Percentiles rank a stretch among this genome's conserved stretches.
Conservation (phyloP, 2,113 vertebrate genomes). For the Chaetorhynchus papuensis region DNA sequence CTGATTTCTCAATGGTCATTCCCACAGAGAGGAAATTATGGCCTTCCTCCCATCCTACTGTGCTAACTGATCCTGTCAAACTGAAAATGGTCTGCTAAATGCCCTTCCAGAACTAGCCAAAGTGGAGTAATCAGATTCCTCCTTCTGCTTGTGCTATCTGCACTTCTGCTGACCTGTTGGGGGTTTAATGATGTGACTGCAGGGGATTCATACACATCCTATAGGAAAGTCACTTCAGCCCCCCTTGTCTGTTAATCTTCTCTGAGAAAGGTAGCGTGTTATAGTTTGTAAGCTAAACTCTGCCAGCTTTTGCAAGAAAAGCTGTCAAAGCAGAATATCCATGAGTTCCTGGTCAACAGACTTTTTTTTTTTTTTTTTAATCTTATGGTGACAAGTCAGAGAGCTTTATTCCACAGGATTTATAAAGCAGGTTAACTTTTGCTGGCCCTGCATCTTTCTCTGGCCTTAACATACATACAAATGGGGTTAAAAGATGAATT, state of each 20-base stretch:
- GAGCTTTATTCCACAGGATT: not conserved
- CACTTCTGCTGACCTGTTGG: not conserved
- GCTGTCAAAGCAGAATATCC: not conserved
- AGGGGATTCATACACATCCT: not conserved
- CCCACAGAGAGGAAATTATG: not conserved
- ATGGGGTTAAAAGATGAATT: not conserved
- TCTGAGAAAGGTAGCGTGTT: not conserved
- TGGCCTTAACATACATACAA: not conserved
- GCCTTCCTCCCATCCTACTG: not conserved
- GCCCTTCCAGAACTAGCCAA: not conserved
- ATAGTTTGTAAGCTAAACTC: not conserved
- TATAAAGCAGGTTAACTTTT: not conserved
- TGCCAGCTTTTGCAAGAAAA: not conserved
- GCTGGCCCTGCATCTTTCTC: not conserved
- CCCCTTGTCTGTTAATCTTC: not conserved
- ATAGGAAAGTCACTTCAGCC: not conserved
- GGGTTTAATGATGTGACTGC: not conserved
- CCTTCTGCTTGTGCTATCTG: not conserved
- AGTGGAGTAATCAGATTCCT: not conserved
- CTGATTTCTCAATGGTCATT: not conserved
- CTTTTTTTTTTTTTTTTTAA: not conserved
- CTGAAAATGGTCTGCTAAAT: conserved; percentile 19
- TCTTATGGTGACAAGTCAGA: not conserved
- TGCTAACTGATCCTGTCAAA: conserved; percentile 6
- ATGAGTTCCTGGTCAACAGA: not conserved